Conservation (phyloP, 1,140 invertebrate genomes). For the Conopomorpha cramerella region DNA sequence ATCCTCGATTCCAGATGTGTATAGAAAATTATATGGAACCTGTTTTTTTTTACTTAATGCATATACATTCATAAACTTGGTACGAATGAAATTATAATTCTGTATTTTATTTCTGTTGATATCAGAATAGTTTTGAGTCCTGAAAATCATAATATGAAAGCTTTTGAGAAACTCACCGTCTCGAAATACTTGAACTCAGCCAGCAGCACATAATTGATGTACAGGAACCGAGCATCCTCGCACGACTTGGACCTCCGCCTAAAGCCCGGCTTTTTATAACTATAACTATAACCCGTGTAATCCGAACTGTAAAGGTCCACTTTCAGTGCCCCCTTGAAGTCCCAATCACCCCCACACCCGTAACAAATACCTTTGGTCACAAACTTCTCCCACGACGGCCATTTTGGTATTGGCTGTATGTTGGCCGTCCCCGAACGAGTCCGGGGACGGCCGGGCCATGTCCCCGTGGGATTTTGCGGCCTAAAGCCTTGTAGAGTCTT, state of each 20-base stretch:
- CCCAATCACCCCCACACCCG: slow-evolving; percentile 45
- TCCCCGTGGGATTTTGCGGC: slow-evolving; percentile 21
- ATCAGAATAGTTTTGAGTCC: too few species aligned
- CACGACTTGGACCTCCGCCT: slow-evolving; percentile 45
- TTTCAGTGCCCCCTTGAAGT: slow-evolving; percentile 39
- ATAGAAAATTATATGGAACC: too few species aligned
- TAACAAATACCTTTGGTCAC: slow-evolving; percentile 37
- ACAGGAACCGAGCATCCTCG: slow-evolving; percentile 68
- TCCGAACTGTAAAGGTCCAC: slow-evolving; percentile 48
- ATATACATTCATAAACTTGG: too few species aligned
- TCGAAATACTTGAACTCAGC: slow-evolving; percentile 66
- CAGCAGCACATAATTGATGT: slow-evolving; percentile 65
- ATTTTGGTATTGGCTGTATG: not conserved
- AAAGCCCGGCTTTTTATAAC: slow-evolving; percentile 31
- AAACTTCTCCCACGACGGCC: slow-evolving; percentile 27
- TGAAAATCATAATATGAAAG: too few species aligned
- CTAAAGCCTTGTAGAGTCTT: slow-evolving; percentile 21
- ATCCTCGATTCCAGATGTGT: too few species aligned
- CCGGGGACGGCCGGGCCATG: slow-evolving; percentile 52
- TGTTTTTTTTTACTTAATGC: too few species aligned
- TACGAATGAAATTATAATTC: too few species aligned
- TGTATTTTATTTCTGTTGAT: too few species aligned
- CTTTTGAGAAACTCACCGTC: slow-evolving; percentile 53
- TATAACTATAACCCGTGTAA: slow-evolving; percentile 51
- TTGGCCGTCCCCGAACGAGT: slow-evolving; percentile 22